phyloP scores from a whole-genome alignment of 2,888 invertebrate genomes.

The Epinotia ramella region DNA sequence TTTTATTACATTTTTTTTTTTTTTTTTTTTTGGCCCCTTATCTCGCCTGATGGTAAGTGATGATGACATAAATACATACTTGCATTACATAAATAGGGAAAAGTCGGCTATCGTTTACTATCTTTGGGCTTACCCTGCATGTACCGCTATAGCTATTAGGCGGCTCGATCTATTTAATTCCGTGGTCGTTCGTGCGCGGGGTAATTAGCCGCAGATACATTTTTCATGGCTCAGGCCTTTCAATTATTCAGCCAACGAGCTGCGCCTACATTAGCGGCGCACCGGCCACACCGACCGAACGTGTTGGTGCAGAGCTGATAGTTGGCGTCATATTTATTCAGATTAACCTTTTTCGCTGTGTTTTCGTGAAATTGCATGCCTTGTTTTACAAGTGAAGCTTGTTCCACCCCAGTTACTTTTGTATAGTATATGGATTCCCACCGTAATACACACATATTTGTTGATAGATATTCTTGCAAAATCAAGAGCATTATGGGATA shows the following conservation, averaged over 20 bases:
- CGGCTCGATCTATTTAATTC: slow-evolving; percentile 4
- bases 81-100: too few species aligned
- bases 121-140: too few species aligned
- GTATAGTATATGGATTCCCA: too few species aligned
- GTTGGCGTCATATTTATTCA: not conserved
- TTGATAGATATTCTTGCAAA: not conserved
- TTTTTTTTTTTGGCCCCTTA: too few species aligned
- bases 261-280: slow-evolving; percentile 33
- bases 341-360: too few species aligned
- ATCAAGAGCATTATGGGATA: not conserved
- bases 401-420: not conserved
- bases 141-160: not conserved
- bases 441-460: too few species aligned
- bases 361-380: too few species aligned
- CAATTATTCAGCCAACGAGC: slow-evolving; percentile 43
- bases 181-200: slow-evolving; percentile 13
- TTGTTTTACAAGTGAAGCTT: not conserved
- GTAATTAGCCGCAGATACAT: slow-evolving; percentile 39
- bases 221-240: slow-evolving; percentile 37
- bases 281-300: slow-evolving; percentile 21
- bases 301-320: not conserved
- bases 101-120: too few species aligned
- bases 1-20: too few species aligned
- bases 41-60: too few species aligned
- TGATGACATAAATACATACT: too few species aligned